phyloP scores from a whole-genome alignment of 2,113 vertebrate genomes.

The Meriones unguiculatus region DNA sequence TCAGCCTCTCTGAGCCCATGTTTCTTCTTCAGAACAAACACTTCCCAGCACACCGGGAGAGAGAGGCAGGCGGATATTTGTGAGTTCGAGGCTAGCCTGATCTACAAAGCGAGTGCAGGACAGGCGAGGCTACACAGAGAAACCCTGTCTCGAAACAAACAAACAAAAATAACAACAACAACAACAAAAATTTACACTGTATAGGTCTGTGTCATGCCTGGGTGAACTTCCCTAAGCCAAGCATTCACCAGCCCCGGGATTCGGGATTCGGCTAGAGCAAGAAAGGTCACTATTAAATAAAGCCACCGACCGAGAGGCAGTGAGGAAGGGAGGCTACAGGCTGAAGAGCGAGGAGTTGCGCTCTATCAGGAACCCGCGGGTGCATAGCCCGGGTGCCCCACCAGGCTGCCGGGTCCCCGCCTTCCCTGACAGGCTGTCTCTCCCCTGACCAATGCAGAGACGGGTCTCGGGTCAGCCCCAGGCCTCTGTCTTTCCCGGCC shows the following conservation, averaged over 20 bases:
- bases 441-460: neutral
- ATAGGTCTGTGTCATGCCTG: neutral
- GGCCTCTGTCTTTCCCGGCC: no score
- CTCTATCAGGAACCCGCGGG: neutral
- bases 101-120: no score
- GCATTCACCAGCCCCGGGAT: neutral
- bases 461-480: neutral
- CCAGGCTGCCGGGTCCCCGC: neutral
- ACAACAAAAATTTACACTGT: no score
- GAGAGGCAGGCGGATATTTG: no score
- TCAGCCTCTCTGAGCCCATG: neutral
- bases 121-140: no score
- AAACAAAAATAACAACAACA: no score
- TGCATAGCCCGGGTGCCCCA: accelerated
- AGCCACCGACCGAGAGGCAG: neutral
- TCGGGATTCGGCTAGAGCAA: neutral
- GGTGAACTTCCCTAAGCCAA: neutral
- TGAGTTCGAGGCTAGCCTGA: no score
- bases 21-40: neutral
- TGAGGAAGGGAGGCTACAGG: no score
- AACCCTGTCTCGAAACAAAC: no score
- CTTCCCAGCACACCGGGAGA: no score
- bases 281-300: neutral
- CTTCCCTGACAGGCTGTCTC: neutral
- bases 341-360: neutral